These are phyloP conservation scores for Ceraclea dissimilis DNA, from an alignment of 2,888 invertebrate species.

Conservation along the genomic window DNA sequence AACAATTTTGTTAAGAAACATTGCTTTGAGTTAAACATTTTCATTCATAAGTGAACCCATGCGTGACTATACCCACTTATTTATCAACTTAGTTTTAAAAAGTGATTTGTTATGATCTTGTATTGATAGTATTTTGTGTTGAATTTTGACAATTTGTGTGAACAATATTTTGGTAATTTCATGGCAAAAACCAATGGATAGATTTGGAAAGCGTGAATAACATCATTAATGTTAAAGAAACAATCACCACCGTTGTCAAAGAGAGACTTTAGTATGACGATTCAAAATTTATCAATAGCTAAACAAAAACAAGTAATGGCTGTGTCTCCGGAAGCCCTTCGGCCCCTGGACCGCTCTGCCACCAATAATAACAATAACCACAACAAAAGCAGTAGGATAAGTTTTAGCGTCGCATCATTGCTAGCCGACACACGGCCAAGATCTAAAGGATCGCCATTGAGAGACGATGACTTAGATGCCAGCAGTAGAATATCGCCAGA, in stretches of 20 bases:
- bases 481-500: slow-evolving; percentile 39
- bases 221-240: slow-evolving; percentile 55
- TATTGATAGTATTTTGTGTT: not conserved
- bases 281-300: slow-evolving; percentile 59
- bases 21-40: too few species aligned
- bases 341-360: slow-evolving; percentile 28
- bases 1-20: too few species aligned
- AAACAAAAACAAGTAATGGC: slow-evolving; percentile 56
- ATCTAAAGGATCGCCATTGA: slow-evolving; percentile 32
- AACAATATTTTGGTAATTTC: not conserved
- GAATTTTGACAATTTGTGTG: not conserved
- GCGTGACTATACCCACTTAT: too few species aligned
- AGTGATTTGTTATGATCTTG: not conserved
- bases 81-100: too few species aligned
- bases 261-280: slow-evolving; percentile 58
- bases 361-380: slow-evolving; percentile 32
- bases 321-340: slow-evolving; percentile 49
- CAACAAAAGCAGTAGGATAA: slow-evolving; percentile 58
- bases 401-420: slow-evolving; percentile 84
- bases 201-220: slow-evolving; percentile 7
- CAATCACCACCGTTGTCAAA: slow-evolving; percentile 40
- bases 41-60: too few species aligned
- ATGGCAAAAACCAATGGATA: slow-evolving; percentile 9
- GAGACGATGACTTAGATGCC: slow-evolving; percentile 27
- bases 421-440: slow-evolving; percentile 72